Evolutionary conservation across 2,797 vertebrate species (phyloP), one percentile per base, ranked within the genome.

Genomic region (Typhlichthys eigenmanni): DNA sequence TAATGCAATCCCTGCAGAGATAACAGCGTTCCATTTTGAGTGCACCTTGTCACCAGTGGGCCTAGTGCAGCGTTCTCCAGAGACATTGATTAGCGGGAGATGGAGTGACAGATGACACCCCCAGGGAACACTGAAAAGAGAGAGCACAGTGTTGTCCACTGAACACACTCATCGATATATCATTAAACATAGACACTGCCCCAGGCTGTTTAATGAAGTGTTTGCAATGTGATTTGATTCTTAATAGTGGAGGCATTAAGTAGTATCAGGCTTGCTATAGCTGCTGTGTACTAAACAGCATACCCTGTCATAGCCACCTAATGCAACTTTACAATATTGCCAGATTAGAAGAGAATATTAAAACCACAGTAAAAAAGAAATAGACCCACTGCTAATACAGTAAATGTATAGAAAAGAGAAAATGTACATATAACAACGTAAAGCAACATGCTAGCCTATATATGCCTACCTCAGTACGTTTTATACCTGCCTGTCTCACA

Each of bases 191-290:
- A 94, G 92, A 93, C 86, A 89, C 82, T 79, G 68, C 90, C 91
- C 87, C 86, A 85, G 90, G 89, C 85, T 91, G 87, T 92, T 93
- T 94, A 94, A 94, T 95, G 90, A 94, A 94, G 92, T 94, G 89
- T 92, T 94, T 92, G 91, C 87, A 86, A 83, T 92, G 89, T 85
- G 83, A 91, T 91, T 92, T 89, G 89, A 90, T 86, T 80, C 55
- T 89, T 92, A 94, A 93, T 92, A 92, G 89, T 82, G 86, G 78
- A 76, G 69, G 80, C 78, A 89, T 89, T 92, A 93, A 92, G 84
- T 76, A 88, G 86, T 68, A 91, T 86, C 90, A 79, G 88, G 82
- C 56, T 57, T 8, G 13, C 60, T 62, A 45, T 63, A 69, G 66
- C 75, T 72, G 83, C 87, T 90, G 93, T 85, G 79, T 93, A 90